Evolutionary conservation across 2,888 invertebrate genomes (phyloP), one percentile per base, ranked within the genome.

Genomic region (Apeira syringaria): DNA sequence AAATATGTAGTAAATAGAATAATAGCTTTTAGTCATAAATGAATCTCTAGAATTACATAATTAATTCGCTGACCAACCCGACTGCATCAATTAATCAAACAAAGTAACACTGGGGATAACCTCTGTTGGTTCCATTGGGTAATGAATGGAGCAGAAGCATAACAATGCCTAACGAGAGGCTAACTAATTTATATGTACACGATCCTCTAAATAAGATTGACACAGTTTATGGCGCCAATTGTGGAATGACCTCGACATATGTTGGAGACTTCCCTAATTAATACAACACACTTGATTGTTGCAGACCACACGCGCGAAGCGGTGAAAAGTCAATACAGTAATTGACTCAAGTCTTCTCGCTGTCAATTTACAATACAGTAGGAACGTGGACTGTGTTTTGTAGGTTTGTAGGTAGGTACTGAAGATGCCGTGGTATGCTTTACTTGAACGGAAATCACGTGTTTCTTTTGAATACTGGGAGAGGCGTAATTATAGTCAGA

Each of bases 291-390:
- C 28, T 37, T 61, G 55, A 64, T 64, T 49, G 50, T 52, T 42
- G 41, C 43, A 13, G 80, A 80, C 81, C 85, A 81, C 83, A 82
- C 82, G 64, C 67, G 52, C 46, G 55, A 39, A 27, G 46, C 58
- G 68, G 72, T 64, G 72, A 75, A 69, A 69, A 72, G 79, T 80
- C 74, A 80, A 77, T 61, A 47, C 59, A 37, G 55, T 76, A 76
- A 80, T 76, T 78, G 43, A 40, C 34, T 34, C 33, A 20, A 29
- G 29, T 6, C 32, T 27, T 29, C 2, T 5, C 4, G 7, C 25
- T 17, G 25, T 11, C 30, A 31, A 11, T 38, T 29, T 25, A 37
- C 18, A 11, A 45, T 45, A 31, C 26, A 45, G 34, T 29, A 39
- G 25, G 38, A 20, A n/a, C n/a, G n/a, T n/a, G n/a, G n/a, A n/a